phyloP scores from a whole-genome alignment of 2,113 vertebrate genomes.

The Picathartes gymnocephalus region DNA sequence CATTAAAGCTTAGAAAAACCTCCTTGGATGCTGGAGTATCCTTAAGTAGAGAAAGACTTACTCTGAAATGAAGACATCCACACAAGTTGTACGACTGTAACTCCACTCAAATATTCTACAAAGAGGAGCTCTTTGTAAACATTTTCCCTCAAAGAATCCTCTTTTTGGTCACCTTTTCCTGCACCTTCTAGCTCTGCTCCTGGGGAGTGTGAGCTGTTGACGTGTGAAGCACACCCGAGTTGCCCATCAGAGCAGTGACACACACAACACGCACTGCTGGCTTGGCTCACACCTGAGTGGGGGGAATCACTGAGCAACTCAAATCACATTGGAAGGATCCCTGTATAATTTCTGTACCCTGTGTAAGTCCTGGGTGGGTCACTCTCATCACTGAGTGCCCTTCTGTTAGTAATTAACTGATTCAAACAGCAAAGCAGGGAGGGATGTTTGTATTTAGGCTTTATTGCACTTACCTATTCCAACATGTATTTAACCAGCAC shows the following conservation, averaged over 20 bases:
- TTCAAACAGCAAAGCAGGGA: not conserved
- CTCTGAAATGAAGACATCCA: not conserved
- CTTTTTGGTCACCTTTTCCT: not conserved
- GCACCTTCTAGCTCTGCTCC: not conserved
- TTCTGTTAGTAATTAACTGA: not conserved
- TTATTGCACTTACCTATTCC: not conserved
- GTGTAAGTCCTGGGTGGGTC: not conserved
- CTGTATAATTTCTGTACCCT: not conserved
- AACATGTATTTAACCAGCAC: not conserved
- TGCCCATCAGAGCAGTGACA: not conserved
- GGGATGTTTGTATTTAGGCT: not conserved
- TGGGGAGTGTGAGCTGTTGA: not conserved
- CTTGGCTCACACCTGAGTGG: not conserved
- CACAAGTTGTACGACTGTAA: not conserved
- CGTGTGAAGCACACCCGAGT: fast-evolving
- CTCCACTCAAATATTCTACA: not conserved
- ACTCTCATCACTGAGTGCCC: not conserved
- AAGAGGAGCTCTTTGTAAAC: not conserved
- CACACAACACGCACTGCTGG: not conserved
- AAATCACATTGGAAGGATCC: not conserved
- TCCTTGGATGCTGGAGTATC: not conserved
- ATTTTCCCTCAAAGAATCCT: not conserved
- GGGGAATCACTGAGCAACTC: not conserved
- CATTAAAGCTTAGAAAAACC: not conserved
- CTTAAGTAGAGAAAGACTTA: not conserved